These are phyloP conservation scores for Tetranychus truncatus DNA, from an alignment of 2,888 invertebrate genomes.

Conservation along the genomic window DNA sequence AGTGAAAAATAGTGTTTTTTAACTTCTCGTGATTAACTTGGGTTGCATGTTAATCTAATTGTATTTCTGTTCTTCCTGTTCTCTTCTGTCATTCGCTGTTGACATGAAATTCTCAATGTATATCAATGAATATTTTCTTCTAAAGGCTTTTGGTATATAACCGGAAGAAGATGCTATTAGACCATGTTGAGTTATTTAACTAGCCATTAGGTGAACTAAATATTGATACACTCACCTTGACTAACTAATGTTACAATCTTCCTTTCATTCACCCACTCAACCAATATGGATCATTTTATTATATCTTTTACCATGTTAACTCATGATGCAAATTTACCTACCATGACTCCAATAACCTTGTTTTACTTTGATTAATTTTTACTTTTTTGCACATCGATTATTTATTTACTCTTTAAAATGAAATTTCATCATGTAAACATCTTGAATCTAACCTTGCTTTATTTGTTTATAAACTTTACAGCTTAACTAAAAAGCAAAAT, in stretches of 20 bases:
- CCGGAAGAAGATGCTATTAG: background rate
- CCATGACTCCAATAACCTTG: background rate
- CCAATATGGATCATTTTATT: background rate
- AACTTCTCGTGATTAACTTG: no score
- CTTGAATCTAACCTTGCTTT: no score
- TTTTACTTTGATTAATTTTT: background rate
- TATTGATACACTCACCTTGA: background rate
- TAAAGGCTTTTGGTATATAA: background rate
- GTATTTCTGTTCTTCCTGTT: no score
- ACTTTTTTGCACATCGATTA: background rate
- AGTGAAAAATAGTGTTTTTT: no score
- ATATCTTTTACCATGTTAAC: background rate
- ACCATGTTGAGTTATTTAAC: background rate
- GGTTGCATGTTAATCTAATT: no score
- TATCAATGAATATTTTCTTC: no score
- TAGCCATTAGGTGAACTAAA: background rate
- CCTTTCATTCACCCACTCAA: background rate
- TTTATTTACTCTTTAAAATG: background rate
- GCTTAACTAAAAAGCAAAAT: no score
- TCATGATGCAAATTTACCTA: background rate
- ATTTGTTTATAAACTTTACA: no score
- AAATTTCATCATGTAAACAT: no score
- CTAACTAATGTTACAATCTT: background rate
- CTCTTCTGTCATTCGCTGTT: no score
- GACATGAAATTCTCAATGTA: no score